phyloP scores from a whole-genome alignment of 1,140 invertebrate genomes.

The Gryon sp. region DNA sequence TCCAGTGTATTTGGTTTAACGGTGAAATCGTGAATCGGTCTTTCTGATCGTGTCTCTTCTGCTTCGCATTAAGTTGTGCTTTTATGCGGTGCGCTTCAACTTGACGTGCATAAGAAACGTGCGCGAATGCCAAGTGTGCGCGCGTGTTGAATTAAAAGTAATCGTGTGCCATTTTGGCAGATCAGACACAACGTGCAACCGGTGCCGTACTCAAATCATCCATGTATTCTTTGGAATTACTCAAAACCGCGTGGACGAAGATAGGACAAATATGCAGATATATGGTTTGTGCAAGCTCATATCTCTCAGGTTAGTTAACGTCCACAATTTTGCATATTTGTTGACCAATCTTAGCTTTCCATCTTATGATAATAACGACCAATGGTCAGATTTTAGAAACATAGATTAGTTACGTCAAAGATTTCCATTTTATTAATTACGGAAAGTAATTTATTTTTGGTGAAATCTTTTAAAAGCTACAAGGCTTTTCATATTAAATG shows the following conservation, averaged over 20 bases:
- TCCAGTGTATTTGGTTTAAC: constrained; percentile 18
- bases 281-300: constrained; percentile 73
- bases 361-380: background rate
- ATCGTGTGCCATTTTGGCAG: constrained; percentile 39
- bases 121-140: constrained; percentile 31
- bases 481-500: no score
- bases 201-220: constrained; percentile 31
- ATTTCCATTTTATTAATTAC: no score
- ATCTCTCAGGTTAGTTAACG: constrained; percentile 72
- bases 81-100: constrained; percentile 29
- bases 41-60: background rate
- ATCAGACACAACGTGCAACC: background rate
- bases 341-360: background rate
- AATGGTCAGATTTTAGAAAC: no score
- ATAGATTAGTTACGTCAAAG: constrained; percentile 14
- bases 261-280: constrained; percentile 75
- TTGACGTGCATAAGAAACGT: constrained; percentile 30
- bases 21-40: constrained; percentile 17
- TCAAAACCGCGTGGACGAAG: constrained; percentile 73
- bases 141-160: constrained; percentile 40
- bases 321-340: background rate
- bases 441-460: no score
- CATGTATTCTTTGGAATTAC: constrained; percentile 71
- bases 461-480: no score
- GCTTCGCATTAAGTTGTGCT: constrained; percentile 35